Base-by-base conservation (phyloP, 2,797 vertebrate genomes). In the Scolopax rusticola region DNA sequence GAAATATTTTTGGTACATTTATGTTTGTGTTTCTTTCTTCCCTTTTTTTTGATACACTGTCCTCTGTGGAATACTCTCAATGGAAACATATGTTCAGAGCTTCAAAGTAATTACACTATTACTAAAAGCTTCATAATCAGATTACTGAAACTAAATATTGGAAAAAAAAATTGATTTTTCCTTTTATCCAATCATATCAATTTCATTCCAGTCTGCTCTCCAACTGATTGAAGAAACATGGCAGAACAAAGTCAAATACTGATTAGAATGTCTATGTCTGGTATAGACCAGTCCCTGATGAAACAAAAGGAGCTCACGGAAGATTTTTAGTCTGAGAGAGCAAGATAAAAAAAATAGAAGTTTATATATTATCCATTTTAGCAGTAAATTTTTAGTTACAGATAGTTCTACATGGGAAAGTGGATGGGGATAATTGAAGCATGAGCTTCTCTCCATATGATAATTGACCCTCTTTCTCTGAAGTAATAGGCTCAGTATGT, bases 111-210 rank as follows among this genome's bases (percentile, higher is more conserved):
- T 98, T 98, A 97, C 61, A 87, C 92, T 98, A 97, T 97, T 98
- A 98, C 97, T 98, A 98, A 98, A 98, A 98, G 98, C 97, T 98
- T 97, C 91, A 32, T 98, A 98, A 98, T 98, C 92, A 97, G 97
- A 96, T 98, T 98, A 98, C 96, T 96, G 97, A 97, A 97, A 95
- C 86, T 81, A 95, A 97, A 97, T 93, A 93, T 97, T 95, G 73
- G 43, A 9, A 84, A 97, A 97, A 95, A 97, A 98, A 98, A 74
- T 96, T 95, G 90, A 97, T 98, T 98, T 98, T 98, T 98, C 97
- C 91, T 81, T 81, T 97, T 97, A 98, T 98, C 95, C 89, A 97
- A 32, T 98, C 97, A 93, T 95, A 97, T 97, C 89, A 91, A 95
- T 98, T 98, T 96, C 65, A 96, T 97, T 97, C 71, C 91, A 90